These are phyloP conservation scores for Xestia c-nigrum DNA, from an alignment of 2,888 invertebrate genomes.

Conservation along the genomic window DNA sequence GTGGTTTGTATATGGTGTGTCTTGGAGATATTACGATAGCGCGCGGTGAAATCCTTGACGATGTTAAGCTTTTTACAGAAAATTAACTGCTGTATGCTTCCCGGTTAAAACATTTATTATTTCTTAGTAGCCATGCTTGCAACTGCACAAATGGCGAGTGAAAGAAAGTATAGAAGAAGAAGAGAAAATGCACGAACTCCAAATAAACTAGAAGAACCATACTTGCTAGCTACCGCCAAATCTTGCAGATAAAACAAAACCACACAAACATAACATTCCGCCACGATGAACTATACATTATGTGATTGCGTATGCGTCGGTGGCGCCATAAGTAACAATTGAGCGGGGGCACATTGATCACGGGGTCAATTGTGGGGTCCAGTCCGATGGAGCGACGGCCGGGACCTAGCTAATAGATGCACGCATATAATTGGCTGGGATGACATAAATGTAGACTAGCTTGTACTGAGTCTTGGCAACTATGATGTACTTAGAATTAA, in stretches of 20 bases:
- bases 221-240: not conserved
- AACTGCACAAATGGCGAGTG: not conserved
- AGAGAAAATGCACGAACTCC: not conserved
- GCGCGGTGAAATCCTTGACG: not conserved
- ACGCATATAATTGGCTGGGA: conserved; percentile 20
- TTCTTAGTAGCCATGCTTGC: not conserved
- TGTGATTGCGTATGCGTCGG: conserved; percentile 46
- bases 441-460: conserved; percentile 1
- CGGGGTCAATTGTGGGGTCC: conserved; percentile 70
- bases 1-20: not conserved
- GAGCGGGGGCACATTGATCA: conserved; percentile 70
- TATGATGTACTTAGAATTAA: not conserved
- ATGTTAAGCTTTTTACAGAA: not conserved
- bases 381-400: conserved; percentile 48
- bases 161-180: not conserved
- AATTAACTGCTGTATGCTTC: not conserved
- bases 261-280: not conserved
- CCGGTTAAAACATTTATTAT: not conserved
- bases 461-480: not conserved
- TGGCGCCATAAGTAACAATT: conserved; percentile 58
- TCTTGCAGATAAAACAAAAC: not conserved
- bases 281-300: conserved; percentile 27
- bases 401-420: conserved; percentile 51
- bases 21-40: not conserved
- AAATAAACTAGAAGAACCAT: not conserved